Percentiles rank a stretch among this genome's conserved stretches.
Evolutionary conservation across 2,797 vertebrate genomes (phyloP).

Genomic region (Sebastiscus tertius): DNA sequence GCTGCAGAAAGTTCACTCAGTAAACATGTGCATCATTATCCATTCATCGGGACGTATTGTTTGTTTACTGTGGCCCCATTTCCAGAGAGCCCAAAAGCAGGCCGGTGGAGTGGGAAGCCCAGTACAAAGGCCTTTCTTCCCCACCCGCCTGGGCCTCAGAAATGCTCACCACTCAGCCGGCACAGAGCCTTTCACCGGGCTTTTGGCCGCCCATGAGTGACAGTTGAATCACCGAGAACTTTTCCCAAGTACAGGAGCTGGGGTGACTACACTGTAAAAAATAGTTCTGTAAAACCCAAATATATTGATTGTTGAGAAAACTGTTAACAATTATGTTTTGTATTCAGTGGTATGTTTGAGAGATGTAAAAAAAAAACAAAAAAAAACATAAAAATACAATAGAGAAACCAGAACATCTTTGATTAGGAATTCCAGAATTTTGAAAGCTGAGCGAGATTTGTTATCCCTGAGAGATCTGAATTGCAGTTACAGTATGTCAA

Average conservation of each 20-base stretch:
- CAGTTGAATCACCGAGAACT: constrained; percentile 90
- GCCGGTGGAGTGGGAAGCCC: constrained; percentile 85
- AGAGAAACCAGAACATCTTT: neutral
- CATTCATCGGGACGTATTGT: constrained; percentile 89
- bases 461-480: neutral
- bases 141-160: constrained; percentile 85
- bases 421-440: neutral
- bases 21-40: constrained; percentile 89
- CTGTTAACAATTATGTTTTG: neutral
- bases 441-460: neutral
- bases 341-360: neutral
- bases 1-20: constrained; percentile 80
- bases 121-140: constrained; percentile 91
- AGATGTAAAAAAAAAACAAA: neutral
- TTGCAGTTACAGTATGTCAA: neutral
- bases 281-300: constrained; percentile 2
- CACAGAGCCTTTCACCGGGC: constrained; percentile 86
- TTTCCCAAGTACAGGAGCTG: constrained; percentile 86
- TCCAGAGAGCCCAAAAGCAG: constrained; percentile 85
- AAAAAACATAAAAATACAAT: neutral
- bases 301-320: neutral
- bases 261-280: constrained; percentile 66
- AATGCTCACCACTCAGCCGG: constrained; percentile 87
- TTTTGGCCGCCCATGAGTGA: constrained; percentile 90
- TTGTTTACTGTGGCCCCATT: constrained; percentile 91